Evolutionary conservation across 1,140 invertebrate species (phyloP).

Genomic region (Brachionus koreanus): DNA sequence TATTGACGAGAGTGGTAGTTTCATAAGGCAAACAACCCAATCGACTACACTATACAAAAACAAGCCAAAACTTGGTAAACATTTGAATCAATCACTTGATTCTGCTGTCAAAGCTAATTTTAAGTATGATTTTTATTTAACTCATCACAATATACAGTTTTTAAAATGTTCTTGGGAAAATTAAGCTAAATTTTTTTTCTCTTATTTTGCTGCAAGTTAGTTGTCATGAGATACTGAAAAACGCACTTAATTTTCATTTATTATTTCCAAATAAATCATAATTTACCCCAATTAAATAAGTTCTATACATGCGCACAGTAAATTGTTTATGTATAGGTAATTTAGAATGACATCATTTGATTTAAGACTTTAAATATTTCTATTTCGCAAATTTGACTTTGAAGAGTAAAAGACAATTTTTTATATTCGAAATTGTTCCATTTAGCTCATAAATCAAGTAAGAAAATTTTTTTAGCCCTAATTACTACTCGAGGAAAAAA

Average conservation of each 20-base stretch:
- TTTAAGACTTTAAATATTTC: background rate
- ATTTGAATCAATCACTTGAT: conserved; percentile 15
- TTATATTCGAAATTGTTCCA: background rate
- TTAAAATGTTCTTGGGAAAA: background rate
- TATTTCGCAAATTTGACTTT: background rate
- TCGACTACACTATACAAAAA: background rate
- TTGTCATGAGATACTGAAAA: background rate
- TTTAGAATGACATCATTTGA: background rate
- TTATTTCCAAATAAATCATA: background rate
- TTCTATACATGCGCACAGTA: background rate
- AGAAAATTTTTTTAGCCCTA: too few relatives aligned
- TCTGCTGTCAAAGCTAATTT: conserved; percentile 5
- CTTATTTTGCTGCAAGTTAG: background rate
- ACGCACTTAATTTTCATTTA: background rate
- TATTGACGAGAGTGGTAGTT: background rate
- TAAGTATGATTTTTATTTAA: background rate
- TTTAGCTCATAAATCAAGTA: too few relatives aligned
- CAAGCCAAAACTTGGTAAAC: background rate
- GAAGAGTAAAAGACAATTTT: background rate
- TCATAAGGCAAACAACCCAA: background rate
- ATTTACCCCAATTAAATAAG: background rate
- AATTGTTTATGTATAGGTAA: background rate
- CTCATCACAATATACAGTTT: background rate
- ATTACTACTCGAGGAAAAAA: too few relatives aligned
- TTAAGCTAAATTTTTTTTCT: background rate